Conservation (phyloP, 2,113 vertebrate genomes). For the Malurus elegans region DNA sequence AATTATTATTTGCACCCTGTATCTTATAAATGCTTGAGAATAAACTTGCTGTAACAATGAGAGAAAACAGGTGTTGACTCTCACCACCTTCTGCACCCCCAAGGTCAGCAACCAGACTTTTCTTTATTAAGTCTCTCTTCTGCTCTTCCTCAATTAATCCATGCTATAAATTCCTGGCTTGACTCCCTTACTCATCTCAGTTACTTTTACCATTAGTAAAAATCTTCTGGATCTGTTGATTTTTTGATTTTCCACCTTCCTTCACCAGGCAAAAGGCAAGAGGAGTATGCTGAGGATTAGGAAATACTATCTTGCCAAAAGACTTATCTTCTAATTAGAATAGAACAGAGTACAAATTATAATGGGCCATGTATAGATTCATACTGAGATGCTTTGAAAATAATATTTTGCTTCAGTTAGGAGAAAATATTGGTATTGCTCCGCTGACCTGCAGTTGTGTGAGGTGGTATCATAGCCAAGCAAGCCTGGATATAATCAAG, state of each 20-base stretch:
- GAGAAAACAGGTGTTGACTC: neutral
- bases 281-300: neutral
- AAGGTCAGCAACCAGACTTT: neutral
- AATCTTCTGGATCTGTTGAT: neutral
- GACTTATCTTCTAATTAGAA: neutral
- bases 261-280: neutral
- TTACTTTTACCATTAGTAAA: neutral
- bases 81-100: neutral
- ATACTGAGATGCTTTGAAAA: neutral
- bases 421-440: neutral
- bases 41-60: neutral
- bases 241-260: neutral
- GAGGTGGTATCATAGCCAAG: neutral
- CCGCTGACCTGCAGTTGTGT: neutral
- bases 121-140: neutral
- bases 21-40: neutral
- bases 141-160: neutral
- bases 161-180: neutral
- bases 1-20: neutral
- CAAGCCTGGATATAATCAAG: neutral
- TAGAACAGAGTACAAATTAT: neutral
- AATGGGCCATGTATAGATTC: neutral
- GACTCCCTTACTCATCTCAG: neutral
- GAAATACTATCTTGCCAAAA: neutral
- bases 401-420: neutral